phyloP scores from a whole-genome alignment of 1,140 invertebrate genomes.

The Caenorhabditis tropicalis region DNA sequence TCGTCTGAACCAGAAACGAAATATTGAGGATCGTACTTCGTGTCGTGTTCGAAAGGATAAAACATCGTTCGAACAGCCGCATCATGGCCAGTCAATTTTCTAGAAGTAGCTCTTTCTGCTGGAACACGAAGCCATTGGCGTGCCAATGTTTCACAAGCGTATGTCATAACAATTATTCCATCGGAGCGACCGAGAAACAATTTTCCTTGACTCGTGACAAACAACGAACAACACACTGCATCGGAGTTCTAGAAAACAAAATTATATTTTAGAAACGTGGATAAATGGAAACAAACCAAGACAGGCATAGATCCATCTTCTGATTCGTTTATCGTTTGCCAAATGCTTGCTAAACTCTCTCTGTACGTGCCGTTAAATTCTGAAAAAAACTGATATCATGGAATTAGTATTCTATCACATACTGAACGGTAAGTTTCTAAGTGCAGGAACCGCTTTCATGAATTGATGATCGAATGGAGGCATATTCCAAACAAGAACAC shows the following conservation, averaged over 20 bases:
- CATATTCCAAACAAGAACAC: constrained; percentile 49
- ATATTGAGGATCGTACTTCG: constrained; percentile 89
- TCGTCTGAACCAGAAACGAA: constrained; percentile 94
- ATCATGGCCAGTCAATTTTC: constrained; percentile 86
- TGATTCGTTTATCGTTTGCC: constrained; percentile 60
- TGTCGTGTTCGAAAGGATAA: constrained; percentile 89
- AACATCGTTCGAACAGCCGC: constrained; percentile 89
- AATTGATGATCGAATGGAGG: constrained; percentile 51
- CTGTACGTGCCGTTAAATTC: constrained; percentile 52
- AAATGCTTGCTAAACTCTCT: constrained; percentile 62
- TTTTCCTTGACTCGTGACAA: constrained; percentile 87
- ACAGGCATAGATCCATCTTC: constrained; percentile 58
- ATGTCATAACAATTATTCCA: constrained; percentile 94
- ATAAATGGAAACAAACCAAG: not conserved
- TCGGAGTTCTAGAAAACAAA: constrained; percentile 52
- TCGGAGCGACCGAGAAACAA: constrained; percentile 92
- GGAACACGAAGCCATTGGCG: constrained; percentile 85
- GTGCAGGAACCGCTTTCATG: constrained; percentile 33
- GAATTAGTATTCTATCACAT: not conserved
- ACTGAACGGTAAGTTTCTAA: constrained; percentile 50
- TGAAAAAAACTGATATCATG: not conserved
- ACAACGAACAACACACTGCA: constrained; percentile 80
- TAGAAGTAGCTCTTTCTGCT: constrained; percentile 43
- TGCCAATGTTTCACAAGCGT: constrained; percentile 92
- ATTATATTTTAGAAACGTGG: no score